Conservation (phyloP, 2,797 vertebrate genomes). For the Aselliscus stoliczkanus region DNA sequence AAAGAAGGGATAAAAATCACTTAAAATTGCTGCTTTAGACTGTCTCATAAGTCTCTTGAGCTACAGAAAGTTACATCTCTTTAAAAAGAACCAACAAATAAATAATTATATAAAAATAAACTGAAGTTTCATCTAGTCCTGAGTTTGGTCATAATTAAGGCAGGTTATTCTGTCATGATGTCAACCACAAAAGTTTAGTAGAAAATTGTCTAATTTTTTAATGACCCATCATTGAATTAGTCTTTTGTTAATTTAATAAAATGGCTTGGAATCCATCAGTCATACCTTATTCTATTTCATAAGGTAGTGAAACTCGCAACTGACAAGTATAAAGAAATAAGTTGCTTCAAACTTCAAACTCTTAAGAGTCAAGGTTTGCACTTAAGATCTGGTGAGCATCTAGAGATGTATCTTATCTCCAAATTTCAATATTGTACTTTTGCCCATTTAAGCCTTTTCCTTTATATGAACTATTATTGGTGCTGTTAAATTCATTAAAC, state of each 20-base stretch:
- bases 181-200: not conserved
- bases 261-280: not conserved
- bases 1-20: conserved; percentile 63
- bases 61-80: conserved; percentile 22
- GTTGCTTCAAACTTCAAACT: not conserved
- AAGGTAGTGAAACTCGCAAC: not conserved
- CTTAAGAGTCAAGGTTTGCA: not conserved
- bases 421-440: not conserved
- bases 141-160: not conserved
- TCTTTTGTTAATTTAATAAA: conserved; percentile 14
- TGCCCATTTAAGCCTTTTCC: not conserved
- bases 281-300: not conserved
- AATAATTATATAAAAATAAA: conserved; percentile 21
- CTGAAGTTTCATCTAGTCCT: not conserved
- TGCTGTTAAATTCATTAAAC: not conserved
- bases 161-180: not conserved
- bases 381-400: not conserved
- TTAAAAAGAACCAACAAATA: conserved; percentile 50
- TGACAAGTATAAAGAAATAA: not conserved
- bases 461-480: not conserved
- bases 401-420: not conserved
- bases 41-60: conserved; percentile 39
- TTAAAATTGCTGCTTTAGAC: conserved; percentile 45
- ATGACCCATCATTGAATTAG: not conserved
- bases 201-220: not conserved